Evolutionary conservation across 2,888 invertebrate species (phyloP).

Genomic region (Buathra laborator): DNA sequence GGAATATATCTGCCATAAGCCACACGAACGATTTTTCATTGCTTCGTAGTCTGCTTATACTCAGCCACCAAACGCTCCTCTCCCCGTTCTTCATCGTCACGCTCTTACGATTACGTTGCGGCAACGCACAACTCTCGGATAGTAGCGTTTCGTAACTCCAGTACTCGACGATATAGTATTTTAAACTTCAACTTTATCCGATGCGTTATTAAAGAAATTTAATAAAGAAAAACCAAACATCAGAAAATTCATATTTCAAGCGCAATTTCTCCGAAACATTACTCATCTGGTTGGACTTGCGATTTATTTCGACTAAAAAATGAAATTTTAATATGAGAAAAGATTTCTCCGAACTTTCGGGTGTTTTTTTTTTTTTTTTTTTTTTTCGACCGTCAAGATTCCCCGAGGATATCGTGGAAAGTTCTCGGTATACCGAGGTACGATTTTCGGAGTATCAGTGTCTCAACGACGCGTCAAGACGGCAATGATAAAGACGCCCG

Average conservation of each 20-base stretch:
- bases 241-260: no score
- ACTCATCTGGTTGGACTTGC: no score
- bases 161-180: conserved; percentile 43
- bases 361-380: not conserved
- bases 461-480: conserved; percentile 18
- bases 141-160: conserved; percentile 74
- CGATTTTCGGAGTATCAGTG: conserved; percentile 10
- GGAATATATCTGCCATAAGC: not conserved
- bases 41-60: not conserved
- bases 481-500: not conserved
- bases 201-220: not conserved
- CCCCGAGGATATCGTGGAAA: not conserved
- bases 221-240: not conserved
- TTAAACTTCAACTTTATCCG: not conserved
- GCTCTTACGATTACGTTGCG: conserved; percentile 75
- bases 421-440: not conserved
- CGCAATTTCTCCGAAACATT: no score
- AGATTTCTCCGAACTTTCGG: not conserved
- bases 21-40: not conserved
- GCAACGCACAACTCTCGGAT: conserved; percentile 64
- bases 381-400: conserved; percentile 10
- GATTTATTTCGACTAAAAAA: no score
- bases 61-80: not conserved
- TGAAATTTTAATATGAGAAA: not conserved
- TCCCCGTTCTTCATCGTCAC: conserved; percentile 73